Evolutionary conservation across 2,113 vertebrate genomes (phyloP).

Genomic region (Vombatus ursinus): DNA sequence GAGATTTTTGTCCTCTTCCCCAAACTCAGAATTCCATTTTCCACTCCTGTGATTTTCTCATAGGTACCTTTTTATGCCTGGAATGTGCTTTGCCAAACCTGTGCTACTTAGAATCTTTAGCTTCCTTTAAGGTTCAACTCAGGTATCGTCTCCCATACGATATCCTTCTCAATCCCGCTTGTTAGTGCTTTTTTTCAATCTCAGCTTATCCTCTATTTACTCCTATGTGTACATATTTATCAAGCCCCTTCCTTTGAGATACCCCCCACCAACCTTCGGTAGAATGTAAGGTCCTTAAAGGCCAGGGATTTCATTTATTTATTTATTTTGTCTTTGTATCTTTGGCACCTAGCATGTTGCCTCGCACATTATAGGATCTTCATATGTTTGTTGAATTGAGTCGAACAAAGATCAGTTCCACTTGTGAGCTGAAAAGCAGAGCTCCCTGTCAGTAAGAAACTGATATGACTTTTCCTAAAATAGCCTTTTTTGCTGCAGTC

Average conservation of each 20-base stretch:
- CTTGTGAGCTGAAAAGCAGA: constrained; percentile 17
- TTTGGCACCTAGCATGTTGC: neutral
- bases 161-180: neutral
- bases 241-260: neutral
- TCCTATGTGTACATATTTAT: neutral
- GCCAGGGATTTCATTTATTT: neutral
- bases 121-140: neutral
- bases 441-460: constrained; percentile 20
- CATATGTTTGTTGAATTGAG: constrained; percentile 7
- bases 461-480: constrained; percentile 25
- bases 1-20: neutral
- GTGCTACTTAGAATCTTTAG: neutral
- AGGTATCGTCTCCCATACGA: neutral
- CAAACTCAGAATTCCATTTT: neutral
- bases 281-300: neutral
- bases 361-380: neutral
- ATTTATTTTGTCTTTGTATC: neutral
- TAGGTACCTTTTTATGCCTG: neutral
- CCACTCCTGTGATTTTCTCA: neutral
- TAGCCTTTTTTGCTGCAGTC: constrained; percentile 1
- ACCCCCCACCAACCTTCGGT: neutral
- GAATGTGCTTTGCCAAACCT: neutral
- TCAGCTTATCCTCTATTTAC: neutral
- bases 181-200: neutral
- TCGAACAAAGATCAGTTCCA: constrained; percentile 15